Conservation (phyloP, 2,888 invertebrate genomes). For the Campoplex capitator region DNA sequence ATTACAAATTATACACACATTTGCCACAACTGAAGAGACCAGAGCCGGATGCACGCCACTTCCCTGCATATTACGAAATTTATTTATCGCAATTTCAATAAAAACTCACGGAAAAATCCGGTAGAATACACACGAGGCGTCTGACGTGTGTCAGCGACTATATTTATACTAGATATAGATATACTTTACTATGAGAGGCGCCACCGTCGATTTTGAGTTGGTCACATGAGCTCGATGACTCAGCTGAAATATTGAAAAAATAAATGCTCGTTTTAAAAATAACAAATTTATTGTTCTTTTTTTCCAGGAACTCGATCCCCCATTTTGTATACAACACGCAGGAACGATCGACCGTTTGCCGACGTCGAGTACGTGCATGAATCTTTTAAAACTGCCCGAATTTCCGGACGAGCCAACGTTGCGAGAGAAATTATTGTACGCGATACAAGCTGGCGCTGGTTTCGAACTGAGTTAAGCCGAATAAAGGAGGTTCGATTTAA, state of each 20-base stretch:
- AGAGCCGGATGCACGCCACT: too few relatives aligned
- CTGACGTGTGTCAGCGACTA: too few relatives aligned
- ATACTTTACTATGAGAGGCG: too few relatives aligned
- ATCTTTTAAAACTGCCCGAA: slow-evolving; percentile 97
- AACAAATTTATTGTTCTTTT: slow-evolving; percentile 18
- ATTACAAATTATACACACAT: too few relatives aligned
- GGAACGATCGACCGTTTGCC: slow-evolving; percentile 96
- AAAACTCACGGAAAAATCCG: too few relatives aligned
- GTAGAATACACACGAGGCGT: too few relatives aligned
- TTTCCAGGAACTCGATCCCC: slow-evolving; percentile 95
- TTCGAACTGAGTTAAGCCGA: slow-evolving; percentile 94
- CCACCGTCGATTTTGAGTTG: too few relatives aligned
- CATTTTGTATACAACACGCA: slow-evolving; percentile 97
- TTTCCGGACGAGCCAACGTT: slow-evolving; percentile 92
- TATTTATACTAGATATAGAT: too few relatives aligned
- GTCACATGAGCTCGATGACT: too few relatives aligned
- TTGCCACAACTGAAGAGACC: too few relatives aligned
- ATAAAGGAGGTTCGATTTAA: not conserved
- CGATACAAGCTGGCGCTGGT: slow-evolving; percentile 97
- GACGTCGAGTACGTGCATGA: slow-evolving; percentile 99
- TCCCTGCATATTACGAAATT: too few relatives aligned
- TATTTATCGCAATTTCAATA: too few relatives aligned
- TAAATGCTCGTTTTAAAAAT: not conserved
- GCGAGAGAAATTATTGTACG: slow-evolving; percentile 94
- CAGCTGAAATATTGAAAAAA: not conserved